These are phyloP conservation scores for Amphimedon queenslandica DNA, from an alignment of 37 sponge, comb jelly and placozoan species.

Conservation along the genomic window DNA sequence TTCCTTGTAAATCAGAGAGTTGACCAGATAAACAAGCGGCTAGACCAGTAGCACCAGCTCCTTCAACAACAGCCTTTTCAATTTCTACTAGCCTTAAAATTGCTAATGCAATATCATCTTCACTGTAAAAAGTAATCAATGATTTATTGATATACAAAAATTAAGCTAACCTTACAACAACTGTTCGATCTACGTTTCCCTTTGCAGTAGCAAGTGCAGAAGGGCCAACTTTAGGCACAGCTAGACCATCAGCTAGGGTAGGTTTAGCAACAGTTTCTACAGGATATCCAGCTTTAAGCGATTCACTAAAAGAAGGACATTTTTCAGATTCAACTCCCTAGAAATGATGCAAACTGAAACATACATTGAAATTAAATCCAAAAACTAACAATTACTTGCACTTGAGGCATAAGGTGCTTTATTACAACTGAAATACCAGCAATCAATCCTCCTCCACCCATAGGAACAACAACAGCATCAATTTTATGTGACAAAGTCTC, in stretches of 20 bases:
- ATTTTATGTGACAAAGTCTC: slow-evolving; percentile 16
- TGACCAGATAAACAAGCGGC: slow-evolving; percentile 78
- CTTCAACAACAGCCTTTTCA: slow-evolving; percentile 86
- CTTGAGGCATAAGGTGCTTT: slow-evolving; percentile 67
- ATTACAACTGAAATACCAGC: slow-evolving; percentile 79
- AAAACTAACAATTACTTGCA: slow-evolving; percentile 77
- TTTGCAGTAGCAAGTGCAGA: slow-evolving; percentile 77
- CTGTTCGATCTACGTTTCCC: slow-evolving; percentile 42
- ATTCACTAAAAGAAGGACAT: slow-evolving; percentile 71
- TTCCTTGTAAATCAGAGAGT: slow-evolving; percentile 64
- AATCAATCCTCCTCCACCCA: slow-evolving; percentile 88
- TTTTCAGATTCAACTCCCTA: slow-evolving; percentile 81
- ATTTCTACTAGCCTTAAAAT: slow-evolving; percentile 79
- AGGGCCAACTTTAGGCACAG: slow-evolving; percentile 70
- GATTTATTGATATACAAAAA: not conserved
- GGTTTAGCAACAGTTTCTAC: slow-evolving; percentile 40
- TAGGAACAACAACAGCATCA: slow-evolving; percentile 86
- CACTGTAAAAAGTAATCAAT: slow-evolving; percentile 15
- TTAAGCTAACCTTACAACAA: slow-evolving; percentile 9
- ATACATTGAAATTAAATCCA: too few species aligned
- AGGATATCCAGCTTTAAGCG: slow-evolving; percentile 65
- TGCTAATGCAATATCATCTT: slow-evolving; percentile 72
- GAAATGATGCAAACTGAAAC: not conserved
- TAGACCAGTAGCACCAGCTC: slow-evolving; percentile 80
- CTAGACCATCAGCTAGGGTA: slow-evolving; percentile 84